Percentiles rank a stretch among this genome's conserved stretches.
phyloP scores from a whole-genome alignment of 2,797 vertebrate species.

The Sebastiscus albofasciatus region DNA sequence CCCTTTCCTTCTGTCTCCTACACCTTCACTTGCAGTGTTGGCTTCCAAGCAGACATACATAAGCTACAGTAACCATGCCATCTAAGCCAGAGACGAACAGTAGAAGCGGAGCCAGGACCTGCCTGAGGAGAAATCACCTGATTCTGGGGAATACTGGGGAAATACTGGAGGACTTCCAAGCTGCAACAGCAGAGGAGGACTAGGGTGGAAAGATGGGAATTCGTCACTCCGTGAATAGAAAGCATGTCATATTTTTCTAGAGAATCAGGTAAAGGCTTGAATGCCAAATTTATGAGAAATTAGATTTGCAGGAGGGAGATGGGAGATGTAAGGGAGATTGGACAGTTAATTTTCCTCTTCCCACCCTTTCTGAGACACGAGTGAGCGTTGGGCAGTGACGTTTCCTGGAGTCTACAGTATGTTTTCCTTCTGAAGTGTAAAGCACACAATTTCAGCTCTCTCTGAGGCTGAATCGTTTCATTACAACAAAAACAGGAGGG shows the following conservation, averaged over 20 bases:
- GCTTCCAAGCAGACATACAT: conserved; percentile 96
- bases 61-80: conserved; percentile 97
- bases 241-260: conserved; percentile 69
- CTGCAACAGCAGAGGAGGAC: conserved; percentile 38
- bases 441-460: conserved; percentile 65
- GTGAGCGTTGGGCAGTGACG: conserved; percentile 39
- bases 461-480: conserved; percentile 49
- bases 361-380: conserved; percentile 52
- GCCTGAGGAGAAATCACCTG: conserved; percentile 55
- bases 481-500: conserved; percentile 49
- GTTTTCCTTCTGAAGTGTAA: conserved; percentile 76
- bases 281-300: conserved; percentile 53
- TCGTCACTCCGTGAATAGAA: conserved; percentile 46
- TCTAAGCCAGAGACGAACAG: conserved; percentile 79
- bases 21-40: conserved; percentile 80
- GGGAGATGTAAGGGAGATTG: conserved; percentile 42
- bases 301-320: conserved; percentile 32
- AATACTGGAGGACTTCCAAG: conserved; percentile 48
- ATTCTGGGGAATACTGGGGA: conserved; percentile 43
- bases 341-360: conserved; percentile 70
- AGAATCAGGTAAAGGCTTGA: conserved; percentile 56
- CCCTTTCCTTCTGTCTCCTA: conserved; percentile 32
- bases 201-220: conserved; percentile 68
- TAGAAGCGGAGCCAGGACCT: conserved; percentile 42
- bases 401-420: conserved; percentile 55